These are phyloP conservation scores for Ecliptopera silaceata DNA, from an alignment of 2,888 invertebrate genomes.

Conservation along the genomic window DNA sequence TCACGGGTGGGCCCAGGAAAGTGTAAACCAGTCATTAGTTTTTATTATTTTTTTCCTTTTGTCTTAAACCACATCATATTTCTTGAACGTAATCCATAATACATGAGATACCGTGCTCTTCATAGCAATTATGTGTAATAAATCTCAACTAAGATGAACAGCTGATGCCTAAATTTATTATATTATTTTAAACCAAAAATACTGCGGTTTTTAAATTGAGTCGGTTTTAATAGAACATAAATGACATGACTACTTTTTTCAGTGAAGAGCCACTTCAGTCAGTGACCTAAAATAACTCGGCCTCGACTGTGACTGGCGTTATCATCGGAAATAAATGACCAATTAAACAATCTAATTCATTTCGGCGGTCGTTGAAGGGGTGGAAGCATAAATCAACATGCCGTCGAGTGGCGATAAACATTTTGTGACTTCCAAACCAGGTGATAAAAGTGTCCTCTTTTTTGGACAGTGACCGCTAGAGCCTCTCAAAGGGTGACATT, in stretches of 20 bases:
- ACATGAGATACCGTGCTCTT: conserved; percentile 68
- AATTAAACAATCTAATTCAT: conserved; percentile 82
- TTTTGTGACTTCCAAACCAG: conserved; percentile 81
- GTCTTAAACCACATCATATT: conserved; percentile 72
- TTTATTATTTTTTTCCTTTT: conserved; percentile 70
- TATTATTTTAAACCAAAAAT: conserved; percentile 26
- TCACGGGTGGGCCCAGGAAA: conserved; percentile 75
- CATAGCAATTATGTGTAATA: conserved; percentile 80
- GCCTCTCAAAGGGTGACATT: conserved; percentile 77
- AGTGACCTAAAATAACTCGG: conserved; percentile 63
- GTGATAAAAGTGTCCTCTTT: conserved; percentile 79
- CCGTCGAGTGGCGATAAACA: conserved; percentile 80
- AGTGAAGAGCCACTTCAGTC: conserved; percentile 59
- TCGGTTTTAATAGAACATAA: conserved; percentile 37
- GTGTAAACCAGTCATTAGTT: conserved; percentile 76
- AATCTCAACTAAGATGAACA: conserved; percentile 75
- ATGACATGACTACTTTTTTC: conserved; percentile 51
- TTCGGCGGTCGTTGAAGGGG: conserved; percentile 66
- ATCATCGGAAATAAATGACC: conserved; percentile 80
- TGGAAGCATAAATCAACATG: conserved; percentile 81
- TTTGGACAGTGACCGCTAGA: conserved; percentile 67
- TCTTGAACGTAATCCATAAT: conserved; percentile 75
- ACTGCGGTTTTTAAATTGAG: conserved; percentile 26
- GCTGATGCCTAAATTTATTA: conserved; percentile 62
- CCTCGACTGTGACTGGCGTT: conserved; percentile 57